Base-by-base conservation (phyloP, 92 coral and sea anemone species). In the Anthopleura xanthogrammica region DNA sequence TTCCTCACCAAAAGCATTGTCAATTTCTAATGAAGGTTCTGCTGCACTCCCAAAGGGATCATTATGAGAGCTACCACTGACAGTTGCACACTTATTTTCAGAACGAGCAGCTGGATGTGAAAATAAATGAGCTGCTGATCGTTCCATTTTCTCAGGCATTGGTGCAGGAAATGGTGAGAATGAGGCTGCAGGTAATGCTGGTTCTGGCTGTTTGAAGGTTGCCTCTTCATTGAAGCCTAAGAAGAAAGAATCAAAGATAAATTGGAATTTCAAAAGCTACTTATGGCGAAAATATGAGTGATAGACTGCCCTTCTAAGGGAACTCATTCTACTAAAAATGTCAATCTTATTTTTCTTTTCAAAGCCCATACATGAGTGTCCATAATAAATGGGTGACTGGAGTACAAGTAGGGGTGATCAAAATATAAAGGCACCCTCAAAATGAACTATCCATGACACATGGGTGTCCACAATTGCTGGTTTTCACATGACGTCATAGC, bases 51-150 rank as follows among this genome's bases (percentile, higher is more conserved):
- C 74, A 68, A 68, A 68, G 42, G 29, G 36, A 68, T 68, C 43
- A 2, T 36, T 29, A 68, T 68, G 43, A 23, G 41, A 12, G 17
- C 39, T 2, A 75, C 6, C 42, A 72, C 23, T 14, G 19, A 42
- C 57, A 17, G 52, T 10, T 42, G 77, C 36, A 29, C 36, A 29
- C 36, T 29, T 29, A 29, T 29, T 29, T 29, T 29, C 36, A 29
- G 36, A 29, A 29, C 36, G 36, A 29, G 36, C 54, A 14, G 50
- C 17, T 41, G 78, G 52, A 16, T 42, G 3, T 17, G 23, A 42
- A 75, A 75, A 75, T 5, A 75, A 75, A 42, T 50, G 52, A 43
- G 78, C 36, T 9, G 78, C 78, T 17, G 78, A 75, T 46, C 77
- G 39, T 41, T 46, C 54, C 48, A 36, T 74, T 74, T 74, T 74